Evolutionary conservation across 2,888 invertebrate genomes (phyloP), one percentile per base, ranked within the genome.

Genomic region (Rhagonycha lutea): DNA sequence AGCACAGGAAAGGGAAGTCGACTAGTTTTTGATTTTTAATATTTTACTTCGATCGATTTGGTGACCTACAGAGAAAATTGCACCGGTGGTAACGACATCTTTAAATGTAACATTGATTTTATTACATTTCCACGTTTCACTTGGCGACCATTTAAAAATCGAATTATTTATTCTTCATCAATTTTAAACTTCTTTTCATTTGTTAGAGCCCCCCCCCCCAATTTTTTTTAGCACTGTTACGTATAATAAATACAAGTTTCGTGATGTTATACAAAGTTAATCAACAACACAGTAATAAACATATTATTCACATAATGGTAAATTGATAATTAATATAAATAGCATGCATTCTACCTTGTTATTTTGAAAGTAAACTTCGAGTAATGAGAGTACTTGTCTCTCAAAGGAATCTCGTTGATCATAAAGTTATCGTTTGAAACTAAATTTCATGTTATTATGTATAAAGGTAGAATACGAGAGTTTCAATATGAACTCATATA

Each of bases 1-100:
- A 75, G 79, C 75, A 79, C 78, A 75, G 79, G 77, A 79, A 79
- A 79, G 78, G 79, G 79, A 79, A 79, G 78, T 72, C 72, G 32
- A 47, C 69, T 72, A 70, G 74, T 67, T 71, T 78, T 76, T 78
- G 74, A 79, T 78, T 78, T 79, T 79, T 79, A 77, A 65, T 79
- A 72, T 69, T 47, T 47, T 72, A 67, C 69, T 23, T 72, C 28
- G 67, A 73, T 76, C 70, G 75, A 73, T 77, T 74, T 74, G 72
- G 73, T 79, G 75, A 79, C 79, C 79, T 79, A 79, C 73, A 75
- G 72, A 79, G 72, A 61, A 65, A 65, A 65, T 63, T 70, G 60
- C 61, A 70, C 61, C 14, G 70, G 4, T 24, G 10, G 26, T n/a
- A 28, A 61, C 26, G 24, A 70, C 24, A 61, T 26, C 24, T 70